Percentiles rank a stretch among this genome's conserved stretches.
Conservation (phyloP, 2,113 vertebrate species). For the Eretmochelys imbricata region DNA sequence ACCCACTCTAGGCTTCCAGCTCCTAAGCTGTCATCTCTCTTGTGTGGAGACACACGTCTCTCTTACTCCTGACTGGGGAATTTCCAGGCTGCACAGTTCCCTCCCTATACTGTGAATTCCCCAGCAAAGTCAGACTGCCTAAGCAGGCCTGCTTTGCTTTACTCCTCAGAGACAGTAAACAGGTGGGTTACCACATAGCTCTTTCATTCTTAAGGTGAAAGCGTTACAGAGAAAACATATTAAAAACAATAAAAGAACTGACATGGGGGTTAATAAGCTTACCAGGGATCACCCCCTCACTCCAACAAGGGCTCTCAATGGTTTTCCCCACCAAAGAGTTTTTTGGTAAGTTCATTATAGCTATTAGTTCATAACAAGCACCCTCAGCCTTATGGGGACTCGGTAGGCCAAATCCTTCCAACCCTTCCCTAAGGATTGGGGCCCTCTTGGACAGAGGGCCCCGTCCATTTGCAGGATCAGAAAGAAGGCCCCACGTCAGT, state of each 20-base stretch:
- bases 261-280: not conserved
- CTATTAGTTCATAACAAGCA: not conserved
- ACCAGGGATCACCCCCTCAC: not conserved
- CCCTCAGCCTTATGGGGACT: not conserved
- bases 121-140: not conserved
- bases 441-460: not conserved
- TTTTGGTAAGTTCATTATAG: not conserved
- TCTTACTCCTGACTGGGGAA: not conserved
- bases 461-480: not conserved
- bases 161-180: not conserved
- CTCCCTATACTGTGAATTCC: not conserved
- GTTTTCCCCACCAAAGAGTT: not conserved
- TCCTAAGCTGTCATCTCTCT: not conserved
- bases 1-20: not conserved
- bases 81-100: not conserved
- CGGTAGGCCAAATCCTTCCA: not conserved
- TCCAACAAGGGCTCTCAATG: not conserved
- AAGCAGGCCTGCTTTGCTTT: not conserved
- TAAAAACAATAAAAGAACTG: not conserved
- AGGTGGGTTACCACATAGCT: not conserved
- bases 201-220: not conserved
- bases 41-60: not conserved
- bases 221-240: not conserved
- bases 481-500: not conserved
- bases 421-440: not conserved